phyloP scores from a whole-genome alignment of 2,797 vertebrate genomes.

The Diceros bicornis region DNA sequence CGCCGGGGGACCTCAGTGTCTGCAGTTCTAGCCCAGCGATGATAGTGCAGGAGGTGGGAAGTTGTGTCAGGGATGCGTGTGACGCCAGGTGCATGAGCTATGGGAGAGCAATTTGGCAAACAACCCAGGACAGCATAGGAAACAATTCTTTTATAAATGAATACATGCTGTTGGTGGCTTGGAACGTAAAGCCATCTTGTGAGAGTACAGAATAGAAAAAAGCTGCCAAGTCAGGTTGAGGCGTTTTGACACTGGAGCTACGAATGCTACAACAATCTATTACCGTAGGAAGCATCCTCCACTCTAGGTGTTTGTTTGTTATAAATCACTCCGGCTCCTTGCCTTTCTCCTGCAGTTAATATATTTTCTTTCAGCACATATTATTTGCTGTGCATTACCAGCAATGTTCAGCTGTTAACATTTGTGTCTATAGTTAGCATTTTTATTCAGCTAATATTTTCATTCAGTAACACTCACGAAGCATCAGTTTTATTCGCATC shows the following conservation, averaged over 20 bases:
- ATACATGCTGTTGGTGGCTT: constrained; percentile 65
- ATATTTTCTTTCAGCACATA: constrained; percentile 71
- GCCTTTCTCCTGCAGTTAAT: constrained; percentile 76
- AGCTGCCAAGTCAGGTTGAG: constrained; percentile 73
- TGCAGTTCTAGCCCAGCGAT: not conserved
- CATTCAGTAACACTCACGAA: constrained; percentile 77
- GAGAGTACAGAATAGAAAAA: not conserved
- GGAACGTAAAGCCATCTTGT: constrained; percentile 31
- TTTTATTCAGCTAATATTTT: constrained; percentile 85
- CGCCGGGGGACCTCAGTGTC: not conserved
- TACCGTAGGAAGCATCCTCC: constrained; percentile 64
- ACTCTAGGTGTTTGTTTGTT: constrained; percentile 42
- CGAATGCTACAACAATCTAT: constrained; percentile 67
- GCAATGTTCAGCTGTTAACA: constrained; percentile 73
- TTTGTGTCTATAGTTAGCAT: constrained; percentile 77
- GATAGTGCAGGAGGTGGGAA: not conserved
- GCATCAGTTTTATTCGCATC: constrained; percentile 53
- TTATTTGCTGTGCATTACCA: constrained; percentile 71
- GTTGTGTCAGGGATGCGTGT: not conserved
- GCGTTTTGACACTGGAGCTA: constrained; percentile 57
- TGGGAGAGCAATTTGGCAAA: constrained; percentile 76
- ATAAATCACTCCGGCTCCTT: constrained; percentile 71
- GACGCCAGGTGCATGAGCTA: constrained; percentile 52
- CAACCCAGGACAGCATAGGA: not conserved
- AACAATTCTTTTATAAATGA: constrained; percentile 80